These are phyloP conservation scores for Luperina nickerlii DNA, from an alignment of 2,888 invertebrate species.

Conservation along the genomic window DNA sequence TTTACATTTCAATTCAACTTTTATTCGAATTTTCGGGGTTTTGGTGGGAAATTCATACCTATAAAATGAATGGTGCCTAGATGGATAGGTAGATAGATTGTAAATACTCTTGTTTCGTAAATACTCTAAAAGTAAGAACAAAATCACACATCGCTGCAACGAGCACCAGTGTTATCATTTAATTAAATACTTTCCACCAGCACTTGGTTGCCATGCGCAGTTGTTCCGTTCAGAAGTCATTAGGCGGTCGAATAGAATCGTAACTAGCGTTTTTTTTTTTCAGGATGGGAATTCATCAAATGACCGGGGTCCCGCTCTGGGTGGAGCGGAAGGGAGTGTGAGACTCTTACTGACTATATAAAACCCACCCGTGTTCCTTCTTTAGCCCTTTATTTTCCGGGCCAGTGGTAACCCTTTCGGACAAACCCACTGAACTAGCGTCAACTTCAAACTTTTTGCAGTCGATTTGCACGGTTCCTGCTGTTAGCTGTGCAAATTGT, in stretches of 20 bases:
- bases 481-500: not conserved
- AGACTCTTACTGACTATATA: no score
- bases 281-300: no score
- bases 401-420: no score
- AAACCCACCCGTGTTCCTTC: no score
- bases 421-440: no score
- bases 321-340: no score
- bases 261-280: no score
- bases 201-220: not conserved
- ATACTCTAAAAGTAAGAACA: not conserved
- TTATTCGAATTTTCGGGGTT: not conserved
- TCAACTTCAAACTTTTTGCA: not conserved
- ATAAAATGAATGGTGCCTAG: not conserved
- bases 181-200: not conserved
- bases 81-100: not conserved
- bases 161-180: not conserved
- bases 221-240: slow-evolving; percentile 5
- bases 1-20: not conserved
- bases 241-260: not conserved
- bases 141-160: not conserved
- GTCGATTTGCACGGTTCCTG: not conserved
- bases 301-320: no score
- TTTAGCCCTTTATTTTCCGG: no score
- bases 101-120: not conserved
- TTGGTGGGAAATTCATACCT: not conserved